Evolutionary conservation across 2,888 invertebrate genomes (phyloP), one percentile per base, ranked within the genome.

Genomic region (Catonia carolina): DNA sequence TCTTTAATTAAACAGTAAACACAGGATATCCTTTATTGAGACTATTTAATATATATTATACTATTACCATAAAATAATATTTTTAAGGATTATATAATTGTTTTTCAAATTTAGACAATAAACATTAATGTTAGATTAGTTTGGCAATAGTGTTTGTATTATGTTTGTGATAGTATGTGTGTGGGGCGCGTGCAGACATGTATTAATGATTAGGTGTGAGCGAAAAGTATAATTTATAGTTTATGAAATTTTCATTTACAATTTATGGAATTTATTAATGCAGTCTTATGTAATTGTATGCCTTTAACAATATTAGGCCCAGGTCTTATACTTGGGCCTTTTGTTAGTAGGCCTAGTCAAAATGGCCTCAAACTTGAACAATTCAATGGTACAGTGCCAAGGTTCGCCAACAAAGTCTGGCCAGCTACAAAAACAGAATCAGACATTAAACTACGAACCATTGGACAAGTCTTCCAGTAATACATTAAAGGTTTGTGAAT

Each of bases 391-490:
- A 55, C 60, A 60, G 36, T 58, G 56, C 53, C 62, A 61, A 51
- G 61, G 60, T 51, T 53, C 61, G 18, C 60, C 62, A 49, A 53
- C 61, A 47, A 65, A 65, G 60, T 61, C 63, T 39, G 49, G 58
- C 20, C 69, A 69, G 53, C 69, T 68, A 56, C 58, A 69, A 18
- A 71, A 71, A 58, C 58, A 54, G 47, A 49, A 49, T 45, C 49
- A 58, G 18, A 42, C 53, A 23, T 35, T 61, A 42, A 72, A 70
- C 58, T 70, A 71, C 59, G 73, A 73, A 56, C 69, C 70, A 3
- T 64, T 72, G 45, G 72, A 73, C 60, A 73, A 72, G 58, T 72
- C 70, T 61, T 70, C 72, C 35, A 72, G 70, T 27, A 73, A 73
- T 61, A 73, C 73, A 18, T 64, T 73, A 27, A 73, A 73, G 70